phyloP scores from a whole-genome alignment of 2,888 invertebrate genomes.

The Tipula vernalis region DNA sequence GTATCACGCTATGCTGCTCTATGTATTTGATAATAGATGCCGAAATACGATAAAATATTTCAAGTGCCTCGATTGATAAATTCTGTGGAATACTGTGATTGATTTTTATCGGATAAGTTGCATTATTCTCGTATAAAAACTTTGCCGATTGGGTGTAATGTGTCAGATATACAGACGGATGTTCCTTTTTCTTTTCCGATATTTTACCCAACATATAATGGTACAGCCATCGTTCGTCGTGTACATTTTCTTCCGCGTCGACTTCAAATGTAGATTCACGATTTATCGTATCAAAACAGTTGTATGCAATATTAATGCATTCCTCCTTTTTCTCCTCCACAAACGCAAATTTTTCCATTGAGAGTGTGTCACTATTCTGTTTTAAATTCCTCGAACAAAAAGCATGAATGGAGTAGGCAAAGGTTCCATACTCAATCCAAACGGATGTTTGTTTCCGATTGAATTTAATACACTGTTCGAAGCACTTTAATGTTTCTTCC shows the following conservation, averaged over 20 bases:
- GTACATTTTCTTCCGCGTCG: constrained; percentile 31
- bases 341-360: constrained; percentile 58
- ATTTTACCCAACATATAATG: constrained; percentile 96
- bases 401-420: constrained; percentile 82
- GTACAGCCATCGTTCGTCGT: constrained; percentile 84
- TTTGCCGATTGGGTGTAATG: constrained; percentile 72
- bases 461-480: constrained; percentile 62
- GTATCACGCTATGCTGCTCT: constrained; percentile 54
- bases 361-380: constrained; percentile 61
- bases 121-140: constrained; percentile 64
- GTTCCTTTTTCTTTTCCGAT: constrained; percentile 69
- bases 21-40: constrained; percentile 80
- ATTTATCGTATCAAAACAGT: constrained; percentile 52
- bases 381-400: constrained; percentile 78
- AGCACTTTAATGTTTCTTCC: constrained; percentile 65
- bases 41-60: constrained; percentile 74
- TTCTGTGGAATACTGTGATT: constrained; percentile 73
- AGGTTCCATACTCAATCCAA: constrained; percentile 85
- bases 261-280: constrained; percentile 12
- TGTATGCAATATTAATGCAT: constrained; percentile 63
- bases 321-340: constrained; percentile 65
- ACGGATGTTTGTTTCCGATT: constrained; percentile 60
- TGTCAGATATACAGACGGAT: constrained; percentile 59
- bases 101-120: constrained; percentile 75
- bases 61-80: constrained; percentile 77